These are phyloP conservation scores for Leucoraja erinaceus DNA, from an alignment of 2,113 vertebrate species.

Conservation along the genomic window DNA sequence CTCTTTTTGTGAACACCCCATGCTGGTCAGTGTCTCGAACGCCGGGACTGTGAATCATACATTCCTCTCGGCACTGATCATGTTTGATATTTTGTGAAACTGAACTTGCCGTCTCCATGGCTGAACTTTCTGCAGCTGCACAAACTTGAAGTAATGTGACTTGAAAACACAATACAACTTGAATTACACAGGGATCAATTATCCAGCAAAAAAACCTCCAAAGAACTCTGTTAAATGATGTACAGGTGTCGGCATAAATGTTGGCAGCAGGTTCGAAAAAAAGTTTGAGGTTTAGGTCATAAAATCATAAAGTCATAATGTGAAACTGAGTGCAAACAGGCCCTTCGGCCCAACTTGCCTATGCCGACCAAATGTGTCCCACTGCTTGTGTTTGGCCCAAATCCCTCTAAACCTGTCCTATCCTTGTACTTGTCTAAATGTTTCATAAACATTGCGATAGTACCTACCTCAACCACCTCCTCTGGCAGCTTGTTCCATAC, in stretches of 20 bases:
- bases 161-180: not conserved
- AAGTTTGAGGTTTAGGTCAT: not conserved
- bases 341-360: too few species aligned
- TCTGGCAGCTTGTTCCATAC: too few species aligned
- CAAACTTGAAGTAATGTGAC: not conserved
- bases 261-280: not conserved
- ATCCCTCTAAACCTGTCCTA: too few species aligned
- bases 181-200: not conserved
- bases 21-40: too few species aligned
- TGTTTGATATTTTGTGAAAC: not conserved
- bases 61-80: not conserved
- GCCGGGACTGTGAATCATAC: not conserved
- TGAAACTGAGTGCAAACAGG: too few species aligned
- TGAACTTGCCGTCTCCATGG: too few species aligned
- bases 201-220: not conserved
- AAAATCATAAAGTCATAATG: too few species aligned
- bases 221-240: not conserved
- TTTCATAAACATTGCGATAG: too few species aligned
- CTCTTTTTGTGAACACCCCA: not conserved
- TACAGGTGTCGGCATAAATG: not conserved
- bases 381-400: too few species aligned
- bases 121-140: not conserved
- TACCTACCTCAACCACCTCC: too few species aligned
- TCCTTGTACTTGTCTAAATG: too few species aligned
- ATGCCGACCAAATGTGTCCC: too few species aligned